Base-by-base conservation (phyloP, 2,888 invertebrate species). In the Spodoptera exigua region DNA sequence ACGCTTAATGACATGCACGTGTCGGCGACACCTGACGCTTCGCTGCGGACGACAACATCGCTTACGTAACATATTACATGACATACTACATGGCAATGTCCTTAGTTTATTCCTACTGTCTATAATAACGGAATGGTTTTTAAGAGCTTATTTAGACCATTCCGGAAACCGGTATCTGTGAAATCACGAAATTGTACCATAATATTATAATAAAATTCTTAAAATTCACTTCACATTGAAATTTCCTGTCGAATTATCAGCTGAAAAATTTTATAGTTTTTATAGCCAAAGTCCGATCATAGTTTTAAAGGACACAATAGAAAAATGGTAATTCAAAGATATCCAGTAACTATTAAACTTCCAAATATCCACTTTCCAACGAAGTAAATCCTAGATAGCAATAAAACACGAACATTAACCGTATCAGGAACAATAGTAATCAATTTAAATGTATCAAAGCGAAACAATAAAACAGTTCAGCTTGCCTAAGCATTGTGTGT, bases 391-490 rank as follows among this genome's bases (percentile, higher is more conserved):
- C 48, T 49, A 18, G 48, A 27, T 46, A 51, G 63, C 55, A 64
- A 74, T 79, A 79, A 79, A 77, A 75, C 71, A 73, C 61, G 76
- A 70, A 61, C 64, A 71, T 69, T 69, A 77, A 70, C 74, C 62
- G 70, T 71, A 66, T 66, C 57, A 67, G 70, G 69, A 75, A 76
- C 78, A 76, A 76, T 79, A 76, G 76, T 74, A 79, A 81, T 82
- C 79, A 79, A 81, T 83, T 82, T 74, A 79, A 78, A 78, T 76
- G 76, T 81, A 81, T 78, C 76, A 79, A 69, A 71, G 77, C 74
- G 72, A 68, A 66, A 74, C 86, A 86, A 89, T 89, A 87, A 85
- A 86, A 87, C 82, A 83, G 85, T 86, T 85, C 80, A 83, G 83
- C 82, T 78, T 69, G 81, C 77, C 81, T 80, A 81, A 84, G 83